Percentiles rank a stretch among this genome's conserved stretches.
These are phyloP conservation scores for Oncopeltus fasciatus DNA, from an alignment of 1,140 invertebrate species.

Conservation along the genomic window DNA sequence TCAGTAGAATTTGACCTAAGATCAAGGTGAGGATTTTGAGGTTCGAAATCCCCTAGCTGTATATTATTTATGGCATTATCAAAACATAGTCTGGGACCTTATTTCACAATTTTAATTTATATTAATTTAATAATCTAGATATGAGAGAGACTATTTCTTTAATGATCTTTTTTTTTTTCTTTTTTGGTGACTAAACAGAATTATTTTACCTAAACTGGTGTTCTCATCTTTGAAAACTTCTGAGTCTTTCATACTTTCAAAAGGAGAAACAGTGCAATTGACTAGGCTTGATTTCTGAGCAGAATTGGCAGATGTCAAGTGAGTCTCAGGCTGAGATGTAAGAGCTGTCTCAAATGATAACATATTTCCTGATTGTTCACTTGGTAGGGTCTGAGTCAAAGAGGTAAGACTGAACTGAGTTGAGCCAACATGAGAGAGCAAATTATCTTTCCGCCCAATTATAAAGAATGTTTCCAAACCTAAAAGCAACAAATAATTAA, in stretches of 20 bases:
- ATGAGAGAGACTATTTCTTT: no score
- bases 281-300: neutral
- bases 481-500: slow-evolving; percentile 30
- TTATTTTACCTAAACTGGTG: neutral
- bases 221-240: slow-evolving; percentile 1
- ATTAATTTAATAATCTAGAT: no score
- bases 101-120: no score
- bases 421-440: slow-evolving; percentile 21
- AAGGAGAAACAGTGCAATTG: slow-evolving; percentile 15
- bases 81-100: no score
- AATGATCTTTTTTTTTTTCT: no score
- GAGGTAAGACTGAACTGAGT: slow-evolving; percentile 12
- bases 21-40: no score
- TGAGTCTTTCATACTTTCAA: slow-evolving; percentile 11
- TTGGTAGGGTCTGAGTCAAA: neutral
- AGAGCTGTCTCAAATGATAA: slow-evolving; percentile 14
- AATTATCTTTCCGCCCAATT: slow-evolving; percentile 33
- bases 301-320: slow-evolving; percentile 9
- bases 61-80: no score
- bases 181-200: no score
- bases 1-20: no score
- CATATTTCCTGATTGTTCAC: neutral
- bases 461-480: slow-evolving; percentile 72
- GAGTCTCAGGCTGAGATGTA: slow-evolving; percentile 6
- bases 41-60: no score